phyloP scores from a whole-genome alignment of 2,797 vertebrate species.

The Crocidura indochinensis region DNA sequence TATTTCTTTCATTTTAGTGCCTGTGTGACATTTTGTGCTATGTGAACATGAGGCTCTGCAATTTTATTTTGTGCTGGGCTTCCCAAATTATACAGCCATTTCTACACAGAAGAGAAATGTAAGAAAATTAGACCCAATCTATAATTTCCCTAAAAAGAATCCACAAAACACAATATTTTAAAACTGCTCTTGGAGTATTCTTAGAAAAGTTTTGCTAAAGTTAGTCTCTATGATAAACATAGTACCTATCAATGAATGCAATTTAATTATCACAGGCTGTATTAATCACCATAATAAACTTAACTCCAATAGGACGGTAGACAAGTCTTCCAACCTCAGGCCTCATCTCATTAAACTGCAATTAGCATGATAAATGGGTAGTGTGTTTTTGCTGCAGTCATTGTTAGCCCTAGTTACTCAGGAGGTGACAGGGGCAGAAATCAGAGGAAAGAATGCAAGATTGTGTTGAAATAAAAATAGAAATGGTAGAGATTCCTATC shows the following conservation, averaged over 20 bases:
- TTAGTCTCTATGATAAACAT: constrained; percentile 85
- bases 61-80: constrained; percentile 50
- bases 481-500: constrained; percentile 70
- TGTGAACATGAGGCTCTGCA: background rate
- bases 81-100: constrained; percentile 39
- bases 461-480: constrained; percentile 80
- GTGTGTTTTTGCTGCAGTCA: constrained; percentile 86
- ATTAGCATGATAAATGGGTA: constrained; percentile 91
- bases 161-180: constrained; percentile 72
- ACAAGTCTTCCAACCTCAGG: constrained; percentile 85
- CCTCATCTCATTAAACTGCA: constrained; percentile 89
- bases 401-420: constrained; percentile 86
- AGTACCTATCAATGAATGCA: constrained; percentile 79
- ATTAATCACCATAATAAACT: constrained; percentile 87
- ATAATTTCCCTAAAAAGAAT: constrained; percentile 56
- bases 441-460: constrained; percentile 82
- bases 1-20: constrained; percentile 12
- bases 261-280: constrained; percentile 86
- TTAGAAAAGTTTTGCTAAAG: constrained; percentile 78
- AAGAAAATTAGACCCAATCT: constrained; percentile 59
- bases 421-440: constrained; percentile 85
- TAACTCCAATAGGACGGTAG: constrained; percentile 85
- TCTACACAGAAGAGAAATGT: constrained; percentile 47
- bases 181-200: constrained; percentile 70
- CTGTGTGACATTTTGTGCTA: background rate